Percentiles rank a stretch among this genome's conserved stretches.
Evolutionary conservation across 1,140 invertebrate species (phyloP).

Genomic region (Drosophila trapezifrons): DNA sequence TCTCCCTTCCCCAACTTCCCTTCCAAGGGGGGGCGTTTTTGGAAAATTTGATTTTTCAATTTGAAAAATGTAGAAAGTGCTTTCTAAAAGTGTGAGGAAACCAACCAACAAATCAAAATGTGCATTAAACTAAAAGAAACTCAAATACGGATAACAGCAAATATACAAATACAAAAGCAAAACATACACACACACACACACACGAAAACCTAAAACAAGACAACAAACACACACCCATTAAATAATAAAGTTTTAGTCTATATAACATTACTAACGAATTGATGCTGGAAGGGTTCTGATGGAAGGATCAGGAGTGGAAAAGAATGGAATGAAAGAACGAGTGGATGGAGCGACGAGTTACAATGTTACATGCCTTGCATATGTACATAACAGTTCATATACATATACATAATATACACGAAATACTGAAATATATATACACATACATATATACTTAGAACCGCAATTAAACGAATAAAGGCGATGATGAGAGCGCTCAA

Average conservation of each 20-base stretch:
- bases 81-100: constrained; percentile 53
- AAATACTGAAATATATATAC: constrained; percentile 53
- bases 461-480: constrained; percentile 55
- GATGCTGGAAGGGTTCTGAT: constrained; percentile 24
- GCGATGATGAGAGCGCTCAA: constrained; percentile 34
- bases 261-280: constrained; percentile 13
- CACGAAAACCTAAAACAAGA: constrained; percentile 1
- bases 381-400: constrained; percentile 61
- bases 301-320: background rate
- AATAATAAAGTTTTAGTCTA: constrained; percentile 50
- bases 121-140: constrained; percentile 45
- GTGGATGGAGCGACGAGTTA: constrained; percentile 18
- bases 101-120: constrained; percentile 55
- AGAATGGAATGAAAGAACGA: no score
- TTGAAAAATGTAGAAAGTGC: constrained; percentile 54
- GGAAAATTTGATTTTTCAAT: constrained; percentile 77
- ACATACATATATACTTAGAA: constrained; percentile 34
- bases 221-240: constrained; percentile 19
- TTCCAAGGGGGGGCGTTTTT: constrained; percentile 22
- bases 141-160: constrained; percentile 33
- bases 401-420: constrained; percentile 52
- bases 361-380: constrained; percentile 65
- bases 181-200: constrained; percentile 12
- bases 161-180: constrained; percentile 14
- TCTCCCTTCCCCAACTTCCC: background rate